phyloP scores from a whole-genome alignment of 2,797 vertebrate genomes.

The Lepilemur septentrionalis region DNA sequence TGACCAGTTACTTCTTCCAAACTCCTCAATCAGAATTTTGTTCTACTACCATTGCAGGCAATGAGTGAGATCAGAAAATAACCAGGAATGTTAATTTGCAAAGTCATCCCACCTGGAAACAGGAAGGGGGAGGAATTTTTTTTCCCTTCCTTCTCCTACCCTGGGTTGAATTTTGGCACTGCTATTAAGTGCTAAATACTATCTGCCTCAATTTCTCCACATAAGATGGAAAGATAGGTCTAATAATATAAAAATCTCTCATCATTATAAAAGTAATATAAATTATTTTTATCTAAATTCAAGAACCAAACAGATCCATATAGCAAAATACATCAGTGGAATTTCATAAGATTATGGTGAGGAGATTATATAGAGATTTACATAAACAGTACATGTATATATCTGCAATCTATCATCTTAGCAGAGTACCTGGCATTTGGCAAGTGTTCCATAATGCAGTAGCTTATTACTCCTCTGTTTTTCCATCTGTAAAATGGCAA shows the following conservation, averaged over 20 bases:
- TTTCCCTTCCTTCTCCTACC: not conserved
- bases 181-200: not conserved
- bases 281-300: slow-evolving; percentile 19
- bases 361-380: not conserved
- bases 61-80: not conserved
- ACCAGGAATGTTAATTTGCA: not conserved
- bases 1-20: not conserved
- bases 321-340: not conserved
- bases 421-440: not conserved
- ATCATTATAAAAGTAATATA: not conserved
- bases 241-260: not conserved
- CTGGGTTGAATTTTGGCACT: not conserved
- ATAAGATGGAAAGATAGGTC: not conserved
- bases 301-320: not conserved
- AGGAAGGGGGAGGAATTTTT: not conserved
- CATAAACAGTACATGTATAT: not conserved
- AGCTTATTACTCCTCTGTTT: not conserved
- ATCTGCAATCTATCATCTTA: not conserved
- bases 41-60: not conserved
- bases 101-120: not conserved
- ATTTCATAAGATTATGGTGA: not conserved
- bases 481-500: slow-evolving; percentile 30
- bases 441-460: not conserved
- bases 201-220: not conserved
- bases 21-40: not conserved